Evolutionary conservation across 2,113 vertebrate genomes (phyloP).

Genomic region (Panthera tigris): DNA sequence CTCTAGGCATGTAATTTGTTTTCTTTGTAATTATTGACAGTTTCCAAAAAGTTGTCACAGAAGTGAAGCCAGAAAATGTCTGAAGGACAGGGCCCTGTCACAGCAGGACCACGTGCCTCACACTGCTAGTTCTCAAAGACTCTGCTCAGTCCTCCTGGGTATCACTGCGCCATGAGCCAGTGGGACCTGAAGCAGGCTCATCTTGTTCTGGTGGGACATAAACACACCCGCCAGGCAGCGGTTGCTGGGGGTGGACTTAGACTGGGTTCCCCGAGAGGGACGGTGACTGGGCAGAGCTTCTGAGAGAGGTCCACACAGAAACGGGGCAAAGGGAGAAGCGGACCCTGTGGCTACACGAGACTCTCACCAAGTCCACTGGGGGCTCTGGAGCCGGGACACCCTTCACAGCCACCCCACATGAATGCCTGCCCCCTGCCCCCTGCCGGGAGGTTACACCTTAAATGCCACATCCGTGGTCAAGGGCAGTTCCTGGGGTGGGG

Average conservation of each 20-base stretch:
- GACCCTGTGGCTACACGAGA: background rate
- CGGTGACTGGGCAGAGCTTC: background rate
- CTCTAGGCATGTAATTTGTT: background rate
- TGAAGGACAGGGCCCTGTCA: too few relatives aligned
- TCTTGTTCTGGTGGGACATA: background rate
- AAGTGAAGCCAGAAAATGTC: too few relatives aligned
- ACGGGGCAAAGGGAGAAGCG: background rate
- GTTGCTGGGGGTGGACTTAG: background rate
- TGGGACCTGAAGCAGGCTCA: background rate
- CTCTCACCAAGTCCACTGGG: background rate
- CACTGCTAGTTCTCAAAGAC: background rate
- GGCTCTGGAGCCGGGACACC: background rate
- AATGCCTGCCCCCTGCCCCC: background rate
- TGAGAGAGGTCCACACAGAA: background rate
- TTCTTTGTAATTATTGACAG: too few relatives aligned
- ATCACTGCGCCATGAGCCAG: background rate
- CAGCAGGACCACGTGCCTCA: too few relatives aligned
- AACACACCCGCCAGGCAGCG: background rate
- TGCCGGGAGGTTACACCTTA: background rate
- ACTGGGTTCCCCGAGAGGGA: background rate
- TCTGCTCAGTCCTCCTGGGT: background rate
- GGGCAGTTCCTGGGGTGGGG: background rate
- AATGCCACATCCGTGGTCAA: background rate
- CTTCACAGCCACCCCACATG: background rate
- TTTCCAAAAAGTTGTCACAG: too few relatives aligned